Base-by-base conservation (phyloP, 2,888 invertebrate genomes). In the Chironomus tentans region DNA sequence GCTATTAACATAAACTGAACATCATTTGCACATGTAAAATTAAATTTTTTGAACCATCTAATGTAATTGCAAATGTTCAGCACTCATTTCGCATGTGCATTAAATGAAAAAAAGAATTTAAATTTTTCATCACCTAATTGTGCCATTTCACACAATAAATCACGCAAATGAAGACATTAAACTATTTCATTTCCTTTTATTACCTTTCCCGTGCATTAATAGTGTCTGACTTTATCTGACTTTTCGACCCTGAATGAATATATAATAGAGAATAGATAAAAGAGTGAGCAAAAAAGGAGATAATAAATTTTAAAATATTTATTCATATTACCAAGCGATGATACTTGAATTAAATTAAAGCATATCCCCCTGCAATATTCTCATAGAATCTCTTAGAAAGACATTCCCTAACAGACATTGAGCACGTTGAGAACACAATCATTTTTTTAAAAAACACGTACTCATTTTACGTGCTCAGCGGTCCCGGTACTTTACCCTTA, bases 81-180 rank as follows among this genome's bases (percentile, higher is more conserved):
- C 10, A 10, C 1, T 10, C 10, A 38, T 10, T 38, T 38, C 38
- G 38, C 38, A 38, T 38, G 38, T 38, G 38, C 38, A 38, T 38
- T 38, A 38, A 38, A 38, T 38, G 10, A 38, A 38, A 38, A 38
- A 38, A 38, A 1, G 7, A 56, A 56, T 56, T 56, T 56, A 56
- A 56, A 56, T 56, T 56, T 15, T 56, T 56, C 38, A 38, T 38
- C 38, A 56, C n/a, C 15, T 56, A 18, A 18, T 18, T 56, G 18
- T 65, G 22, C 21, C 74, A 74, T 47, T 74, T 74, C 74, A 74
- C 76, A 76, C 62, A 22, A 69, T 76, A 76, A 76, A 76, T 76
- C 69, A 76, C 21, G 18, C 22, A 74, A 76, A 76, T 76, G 69
- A 69, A 76, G 76, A 76, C 76, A 76, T 76, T 69, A 69, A 76